phyloP scores from a whole-genome alignment of 2,888 invertebrate genomes.

The Torymus aiolomorphi region DNA sequence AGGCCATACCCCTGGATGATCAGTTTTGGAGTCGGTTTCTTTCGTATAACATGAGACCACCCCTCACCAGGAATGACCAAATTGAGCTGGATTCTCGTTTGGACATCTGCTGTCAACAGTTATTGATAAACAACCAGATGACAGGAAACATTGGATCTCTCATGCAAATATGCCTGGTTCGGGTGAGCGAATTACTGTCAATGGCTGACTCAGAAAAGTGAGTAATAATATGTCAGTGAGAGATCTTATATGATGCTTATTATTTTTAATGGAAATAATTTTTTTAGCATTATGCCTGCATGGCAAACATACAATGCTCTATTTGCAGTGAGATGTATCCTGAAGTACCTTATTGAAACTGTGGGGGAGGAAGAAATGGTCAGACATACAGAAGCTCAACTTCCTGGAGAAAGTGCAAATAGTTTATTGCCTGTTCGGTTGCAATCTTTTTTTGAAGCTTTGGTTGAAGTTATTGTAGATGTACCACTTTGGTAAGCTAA shows the following conservation, averaged over 20 bases:
- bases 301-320: constrained; percentile 97
- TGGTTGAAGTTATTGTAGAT: constrained; percentile 88
- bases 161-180: constrained; percentile 88
- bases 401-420: constrained; percentile 69
- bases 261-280: constrained; percentile 44
- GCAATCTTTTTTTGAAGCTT: constrained; percentile 85
- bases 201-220: constrained; percentile 94
- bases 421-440: constrained; percentile 74
- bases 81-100: constrained; percentile 85
- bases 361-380: constrained; percentile 92
- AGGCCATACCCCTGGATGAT: constrained; percentile 89
- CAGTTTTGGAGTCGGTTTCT: constrained; percentile 96
- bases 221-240: constrained; percentile 68
- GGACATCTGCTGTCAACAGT: constrained; percentile 84
- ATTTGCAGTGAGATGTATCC: constrained; percentile 89
- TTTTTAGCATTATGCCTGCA: constrained; percentile 84
- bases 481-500: constrained; percentile 85
- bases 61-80: constrained; percentile 83
- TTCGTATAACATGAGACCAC: constrained; percentile 91
- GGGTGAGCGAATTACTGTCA: constrained; percentile 88
- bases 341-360: constrained; percentile 93
- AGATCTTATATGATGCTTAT: not conserved
- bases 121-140: constrained; percentile 88
- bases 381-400: constrained; percentile 85
- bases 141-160: constrained; percentile 94